phyloP scores from a whole-genome alignment of 1,140 invertebrate genomes.

The Penaeus japonicus region DNA sequence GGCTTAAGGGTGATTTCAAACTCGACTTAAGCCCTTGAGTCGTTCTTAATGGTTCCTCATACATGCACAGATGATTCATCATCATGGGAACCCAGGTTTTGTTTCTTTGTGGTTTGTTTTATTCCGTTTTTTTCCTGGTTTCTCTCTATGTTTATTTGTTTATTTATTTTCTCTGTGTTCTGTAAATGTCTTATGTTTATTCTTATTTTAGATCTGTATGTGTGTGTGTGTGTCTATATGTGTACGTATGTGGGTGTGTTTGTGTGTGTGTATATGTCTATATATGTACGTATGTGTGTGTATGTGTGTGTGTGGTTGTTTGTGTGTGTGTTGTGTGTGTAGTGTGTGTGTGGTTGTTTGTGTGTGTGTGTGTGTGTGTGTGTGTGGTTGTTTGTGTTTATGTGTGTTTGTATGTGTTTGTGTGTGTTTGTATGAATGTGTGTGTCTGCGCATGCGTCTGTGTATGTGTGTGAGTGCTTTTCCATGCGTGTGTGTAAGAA shows the following conservation, averaged over 20 bases:
- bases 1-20: too few relatives aligned
- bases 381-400: background rate
- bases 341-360: background rate
- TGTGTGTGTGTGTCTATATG: background rate
- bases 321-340: background rate
- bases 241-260: background rate
- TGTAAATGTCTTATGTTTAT: too few relatives aligned
- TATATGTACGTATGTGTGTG: background rate
- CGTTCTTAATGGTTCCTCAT: too few relatives aligned
- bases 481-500: conserved; percentile 8
- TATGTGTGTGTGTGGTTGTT: background rate
- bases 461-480: background rate
- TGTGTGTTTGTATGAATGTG: background rate
- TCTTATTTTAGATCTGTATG: too few relatives aligned
- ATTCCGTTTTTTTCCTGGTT: too few relatives aligned
- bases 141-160: too few relatives aligned
- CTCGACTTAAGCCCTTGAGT: too few relatives aligned
- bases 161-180: too few relatives aligned
- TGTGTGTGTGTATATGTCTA: background rate
- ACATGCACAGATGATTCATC: too few relatives aligned
- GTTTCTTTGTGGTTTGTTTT: too few relatives aligned
- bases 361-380: background rate
- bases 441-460: background rate
- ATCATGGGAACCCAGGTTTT: too few relatives aligned
- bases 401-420: background rate